Base-by-base conservation (phyloP, 2,113 vertebrate genomes). In the Nanorana parkeri region DNA sequence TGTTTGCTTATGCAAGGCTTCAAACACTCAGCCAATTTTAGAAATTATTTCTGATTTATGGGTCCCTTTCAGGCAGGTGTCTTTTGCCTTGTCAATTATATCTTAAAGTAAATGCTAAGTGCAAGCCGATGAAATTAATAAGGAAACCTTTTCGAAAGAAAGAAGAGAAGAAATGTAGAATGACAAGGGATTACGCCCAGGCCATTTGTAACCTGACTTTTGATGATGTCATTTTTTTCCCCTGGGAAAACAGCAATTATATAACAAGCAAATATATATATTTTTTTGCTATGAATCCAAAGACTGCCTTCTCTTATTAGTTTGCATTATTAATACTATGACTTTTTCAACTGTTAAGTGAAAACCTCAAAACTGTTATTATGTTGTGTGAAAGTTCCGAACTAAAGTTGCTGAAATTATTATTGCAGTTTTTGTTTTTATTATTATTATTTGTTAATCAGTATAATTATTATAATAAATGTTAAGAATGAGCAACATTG, bases 1-100 rank as follows among this genome's bases (percentile, higher is more conserved):
- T 91, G 92, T 95, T 94, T 95, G 91, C 91, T 94, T 95, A 93
- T 94, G 93, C 90, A 93, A 93, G 90, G 90, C 88, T 93, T 93
- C 91, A 93, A 75, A 78, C 85, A 88, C 84, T 91, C 89, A 92
- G 88, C 91, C 91, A 92, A 88, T 93, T 94, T 93, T 93, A 90
- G 91, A 94, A 95, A 94, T 94, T 92, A 94, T 94, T 93, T 94
- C 92, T 95, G 94, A 95, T 94, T 92, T 93, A 94, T 93, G 91
- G 86, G 88, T 91, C 85, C 88, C 85, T 88, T 92, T 91, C 90
- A 84, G 83, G 88, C 2, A 10, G 91, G 90, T 91, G 92, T 94
- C 91, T 71, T 88, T 89, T 88, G 88, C 86, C 90, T 91, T 94
- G 94, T 95, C 94, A 94, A 93, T 94, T 94, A 93, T 88, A 86